phyloP scores from a whole-genome alignment of 2,113 vertebrate species.

The Hystrix brachyura region DNA sequence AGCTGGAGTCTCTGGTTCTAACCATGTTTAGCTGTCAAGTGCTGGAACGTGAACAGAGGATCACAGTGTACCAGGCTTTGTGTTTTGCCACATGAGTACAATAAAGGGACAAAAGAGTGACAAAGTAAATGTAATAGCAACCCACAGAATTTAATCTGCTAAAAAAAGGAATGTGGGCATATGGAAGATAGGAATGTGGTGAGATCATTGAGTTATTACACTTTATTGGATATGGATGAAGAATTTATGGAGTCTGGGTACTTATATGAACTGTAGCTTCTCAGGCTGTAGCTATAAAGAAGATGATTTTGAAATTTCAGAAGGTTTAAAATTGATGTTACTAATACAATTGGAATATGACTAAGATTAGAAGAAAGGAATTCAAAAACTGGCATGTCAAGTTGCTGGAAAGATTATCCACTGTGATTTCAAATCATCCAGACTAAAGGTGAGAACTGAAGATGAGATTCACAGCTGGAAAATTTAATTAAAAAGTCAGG shows the following conservation, averaged over 20 bases:
- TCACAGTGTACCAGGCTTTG: neutral
- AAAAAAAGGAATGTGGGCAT: neutral
- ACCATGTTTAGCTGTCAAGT: neutral
- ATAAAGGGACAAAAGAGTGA: neutral
- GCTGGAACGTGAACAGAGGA: neutral
- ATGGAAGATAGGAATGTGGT: neutral
- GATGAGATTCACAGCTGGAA: neutral
- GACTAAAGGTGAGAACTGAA: neutral
- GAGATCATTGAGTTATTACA: neutral
- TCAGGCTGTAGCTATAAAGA: neutral
- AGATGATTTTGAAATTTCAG: neutral
- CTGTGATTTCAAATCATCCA: neutral
- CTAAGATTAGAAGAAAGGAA: neutral
- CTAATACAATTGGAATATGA: neutral
- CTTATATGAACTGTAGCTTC: neutral
- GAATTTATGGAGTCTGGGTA: neutral
- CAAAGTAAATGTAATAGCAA: neutral
- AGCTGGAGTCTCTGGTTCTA: neutral
- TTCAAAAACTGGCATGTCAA: neutral
- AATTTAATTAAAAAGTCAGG: neutral
- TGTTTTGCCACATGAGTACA: neutral
- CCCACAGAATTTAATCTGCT: neutral
- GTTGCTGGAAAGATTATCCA: neutral
- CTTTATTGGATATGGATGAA: neutral
- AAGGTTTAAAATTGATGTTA: neutral